Percentiles rank a stretch among this genome's conserved stretches.
phyloP scores from a whole-genome alignment of 2,888 invertebrate genomes.

The Dicranocentrus wangi region DNA sequence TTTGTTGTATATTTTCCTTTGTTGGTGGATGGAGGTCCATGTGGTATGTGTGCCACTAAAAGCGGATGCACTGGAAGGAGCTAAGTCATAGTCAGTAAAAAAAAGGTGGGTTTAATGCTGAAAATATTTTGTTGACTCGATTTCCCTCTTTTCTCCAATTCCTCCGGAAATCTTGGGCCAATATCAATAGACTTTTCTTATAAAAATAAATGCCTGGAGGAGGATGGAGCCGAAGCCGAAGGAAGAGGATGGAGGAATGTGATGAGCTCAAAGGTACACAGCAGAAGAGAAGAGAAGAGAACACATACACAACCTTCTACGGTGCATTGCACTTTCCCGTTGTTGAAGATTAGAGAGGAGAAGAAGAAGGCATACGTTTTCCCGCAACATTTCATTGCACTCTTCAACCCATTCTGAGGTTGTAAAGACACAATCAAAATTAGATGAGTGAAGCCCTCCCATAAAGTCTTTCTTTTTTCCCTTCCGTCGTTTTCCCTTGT shows the following conservation, averaged over 20 bases:
- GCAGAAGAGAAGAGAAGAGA: too few relatives aligned
- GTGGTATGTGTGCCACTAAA: too few relatives aligned
- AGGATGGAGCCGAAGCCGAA: background rate
- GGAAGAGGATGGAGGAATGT: conserved; percentile 1
- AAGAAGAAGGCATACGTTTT: conserved; percentile 2
- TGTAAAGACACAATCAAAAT: conserved; percentile 26
- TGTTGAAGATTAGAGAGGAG: too few relatives aligned
- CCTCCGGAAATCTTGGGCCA: conserved; percentile 1
- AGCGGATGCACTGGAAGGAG: too few relatives aligned
- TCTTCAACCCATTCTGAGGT: too few relatives aligned
- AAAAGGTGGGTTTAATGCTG: background rate
- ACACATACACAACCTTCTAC: too few relatives aligned
- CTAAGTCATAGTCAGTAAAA: too few relatives aligned
- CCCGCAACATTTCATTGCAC: background rate
- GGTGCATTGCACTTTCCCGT: too few relatives aligned
- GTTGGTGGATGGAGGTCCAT: too few relatives aligned
- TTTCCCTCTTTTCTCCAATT: conserved; percentile 7
- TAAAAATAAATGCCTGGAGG: conserved; percentile 24
- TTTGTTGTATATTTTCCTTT: too few relatives aligned
- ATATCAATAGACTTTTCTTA: background rate
- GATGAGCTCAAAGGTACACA: background rate
- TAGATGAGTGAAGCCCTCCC: conserved; percentile 12
- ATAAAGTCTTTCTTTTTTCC: too few relatives aligned
- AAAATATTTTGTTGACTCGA: background rate
- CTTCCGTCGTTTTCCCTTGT: conserved; percentile 12